A percentile compares a stretch with the other conserved stretches of the same genome.
Conservation (phyloP, 2,113 vertebrate genomes). For the Sminthopsis crassicaudata region DNA sequence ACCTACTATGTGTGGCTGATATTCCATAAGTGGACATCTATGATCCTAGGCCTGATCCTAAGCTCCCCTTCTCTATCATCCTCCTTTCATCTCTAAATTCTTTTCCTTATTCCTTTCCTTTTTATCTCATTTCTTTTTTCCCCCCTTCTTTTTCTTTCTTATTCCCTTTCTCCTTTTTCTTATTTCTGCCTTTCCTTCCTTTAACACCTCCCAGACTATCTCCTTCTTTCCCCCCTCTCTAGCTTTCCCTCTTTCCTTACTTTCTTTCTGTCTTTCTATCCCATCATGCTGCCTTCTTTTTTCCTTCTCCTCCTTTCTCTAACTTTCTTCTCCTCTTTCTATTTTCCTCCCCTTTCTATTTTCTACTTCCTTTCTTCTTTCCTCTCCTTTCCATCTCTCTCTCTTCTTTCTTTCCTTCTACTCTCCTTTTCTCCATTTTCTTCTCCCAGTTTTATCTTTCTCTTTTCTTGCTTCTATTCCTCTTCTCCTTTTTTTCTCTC, state of each 20-base stretch:
- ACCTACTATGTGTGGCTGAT: background rate
- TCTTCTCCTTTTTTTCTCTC: background rate
- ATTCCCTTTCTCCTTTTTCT: background rate
- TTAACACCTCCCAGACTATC: background rate
- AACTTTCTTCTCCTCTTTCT: background rate
- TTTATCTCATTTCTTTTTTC: background rate
- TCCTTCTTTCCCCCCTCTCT: background rate
- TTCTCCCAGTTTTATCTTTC: background rate
- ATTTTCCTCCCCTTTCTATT: background rate
- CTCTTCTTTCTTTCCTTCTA: too few relatives aligned
- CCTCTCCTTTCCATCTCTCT: too few relatives aligned
- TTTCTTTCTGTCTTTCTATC: background rate
- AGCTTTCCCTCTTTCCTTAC: background rate
- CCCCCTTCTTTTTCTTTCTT: background rate
- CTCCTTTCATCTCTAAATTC: background rate
- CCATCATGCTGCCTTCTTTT: background rate
- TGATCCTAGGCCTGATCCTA: background rate
- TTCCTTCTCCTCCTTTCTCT: background rate
- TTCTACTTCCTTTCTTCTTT: too few relatives aligned
- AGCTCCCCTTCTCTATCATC: background rate
- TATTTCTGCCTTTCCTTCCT: background rate
- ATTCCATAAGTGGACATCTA: background rate
- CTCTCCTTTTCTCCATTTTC: background rate
- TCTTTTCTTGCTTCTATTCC: background rate
- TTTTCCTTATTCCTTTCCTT: background rate